These are phyloP conservation scores for Apodemia duryi DNA, from an alignment of 2,888 invertebrate species.

Conservation along the genomic window DNA sequence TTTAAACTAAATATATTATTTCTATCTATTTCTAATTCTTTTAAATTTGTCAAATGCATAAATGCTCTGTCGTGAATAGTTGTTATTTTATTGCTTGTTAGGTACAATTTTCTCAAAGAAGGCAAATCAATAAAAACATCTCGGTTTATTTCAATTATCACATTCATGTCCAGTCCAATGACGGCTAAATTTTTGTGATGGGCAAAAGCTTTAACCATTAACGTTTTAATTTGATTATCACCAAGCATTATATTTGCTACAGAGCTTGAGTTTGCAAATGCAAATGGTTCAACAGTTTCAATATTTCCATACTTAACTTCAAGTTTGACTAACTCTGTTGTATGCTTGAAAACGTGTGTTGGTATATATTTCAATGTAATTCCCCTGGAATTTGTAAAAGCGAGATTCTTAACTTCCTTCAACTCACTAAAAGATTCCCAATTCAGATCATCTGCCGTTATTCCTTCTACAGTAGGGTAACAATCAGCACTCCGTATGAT, in stretches of 20 bases:
- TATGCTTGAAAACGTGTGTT: constrained; percentile 79
- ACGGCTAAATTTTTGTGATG: constrained; percentile 82
- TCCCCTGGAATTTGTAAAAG: constrained; percentile 82
- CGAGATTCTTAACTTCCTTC: constrained; percentile 80
- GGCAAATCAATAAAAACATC: constrained; percentile 87
- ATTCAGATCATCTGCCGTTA: constrained; percentile 78
- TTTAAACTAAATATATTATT: constrained; percentile 86
- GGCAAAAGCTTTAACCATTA: constrained; percentile 83
- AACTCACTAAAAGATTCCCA: constrained; percentile 85
- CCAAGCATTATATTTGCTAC: constrained; percentile 82
- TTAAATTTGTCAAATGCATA: constrained; percentile 82
- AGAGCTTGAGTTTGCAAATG: constrained; percentile 84
- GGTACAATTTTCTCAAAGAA: constrained; percentile 82
- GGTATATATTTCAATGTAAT: constrained; percentile 84
- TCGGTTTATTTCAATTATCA: constrained; percentile 84
- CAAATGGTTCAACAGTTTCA: constrained; percentile 81
- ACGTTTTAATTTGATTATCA: constrained; percentile 82
- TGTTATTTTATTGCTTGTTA: constrained; percentile 91
- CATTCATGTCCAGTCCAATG: constrained; percentile 85
- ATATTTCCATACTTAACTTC: constrained; percentile 85
- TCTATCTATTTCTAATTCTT: constrained; percentile 87
- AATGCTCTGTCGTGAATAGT: constrained; percentile 93
- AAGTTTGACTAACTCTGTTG: constrained; percentile 76
- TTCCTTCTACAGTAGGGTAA: constrained; percentile 80
- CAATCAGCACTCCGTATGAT: constrained; percentile 83